A percentile compares a stretch with the other conserved stretches of the same genome.
Evolutionary conservation across 1,140 invertebrate species (phyloP).

Genomic region (Chironomus tepperi): DNA sequence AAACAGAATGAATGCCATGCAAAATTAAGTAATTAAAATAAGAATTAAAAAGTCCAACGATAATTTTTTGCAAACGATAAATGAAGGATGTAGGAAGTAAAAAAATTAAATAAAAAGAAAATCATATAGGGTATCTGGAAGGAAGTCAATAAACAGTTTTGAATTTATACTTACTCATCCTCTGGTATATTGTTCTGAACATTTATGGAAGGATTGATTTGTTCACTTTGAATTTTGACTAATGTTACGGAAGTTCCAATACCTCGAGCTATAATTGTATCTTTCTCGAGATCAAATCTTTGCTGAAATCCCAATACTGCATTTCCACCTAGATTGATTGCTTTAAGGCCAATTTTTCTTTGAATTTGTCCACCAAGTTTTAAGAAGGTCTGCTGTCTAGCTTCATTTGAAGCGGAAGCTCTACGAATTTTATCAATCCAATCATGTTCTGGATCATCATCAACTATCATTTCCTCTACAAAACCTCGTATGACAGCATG

Average conservation of each 20-base stretch:
- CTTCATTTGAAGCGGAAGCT: slow-evolving; percentile 92
- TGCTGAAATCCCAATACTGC: slow-evolving; percentile 92
- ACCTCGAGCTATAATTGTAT: slow-evolving; percentile 87
- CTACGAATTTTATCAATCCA: slow-evolving; percentile 99
- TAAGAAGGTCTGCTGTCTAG: slow-evolving; percentile 88
- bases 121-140: slow-evolving; percentile 20
- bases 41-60: background rate
- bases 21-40: background rate
- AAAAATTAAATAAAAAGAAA: slow-evolving; percentile 34
- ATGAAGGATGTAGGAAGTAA: slow-evolving; percentile 25
- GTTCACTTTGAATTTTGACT: slow-evolving; percentile 46
- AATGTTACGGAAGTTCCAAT: slow-evolving; percentile 85
- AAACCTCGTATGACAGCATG: slow-evolving; percentile 84
- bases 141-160: slow-evolving; percentile 28
- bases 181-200: slow-evolving; percentile 38
- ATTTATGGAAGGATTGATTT: slow-evolving; percentile 30
- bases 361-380: slow-evolving; percentile 91
- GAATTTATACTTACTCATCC: slow-evolving; percentile 54
- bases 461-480: slow-evolving; percentile 94
- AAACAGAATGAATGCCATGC: background rate
- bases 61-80: too few species aligned
- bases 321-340: slow-evolving; percentile 88
- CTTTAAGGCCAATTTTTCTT: slow-evolving; percentile 88
- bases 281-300: slow-evolving; percentile 93
- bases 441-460: slow-evolving; percentile 96